Evolutionary conservation across 1,140 invertebrate genomes (phyloP).

Genomic region (Eulimnadia texana): DNA sequence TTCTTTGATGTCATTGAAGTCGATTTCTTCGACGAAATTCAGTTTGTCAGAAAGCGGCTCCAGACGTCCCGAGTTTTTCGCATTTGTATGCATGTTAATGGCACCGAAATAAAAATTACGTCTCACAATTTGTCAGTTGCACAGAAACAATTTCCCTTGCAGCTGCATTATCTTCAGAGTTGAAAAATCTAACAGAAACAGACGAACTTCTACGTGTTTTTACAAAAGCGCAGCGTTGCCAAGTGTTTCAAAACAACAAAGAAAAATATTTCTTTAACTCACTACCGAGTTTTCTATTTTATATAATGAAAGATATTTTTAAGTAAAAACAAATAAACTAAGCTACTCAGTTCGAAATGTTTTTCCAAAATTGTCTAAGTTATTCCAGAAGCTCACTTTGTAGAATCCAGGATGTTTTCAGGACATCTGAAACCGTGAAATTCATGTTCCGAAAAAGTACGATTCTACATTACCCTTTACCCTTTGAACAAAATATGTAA

Average conservation of each 20-base stretch:
- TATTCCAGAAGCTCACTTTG: no score
- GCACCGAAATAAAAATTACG: background rate
- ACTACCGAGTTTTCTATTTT: no score
- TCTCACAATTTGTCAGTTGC: background rate
- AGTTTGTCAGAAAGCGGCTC: background rate
- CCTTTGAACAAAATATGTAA: no score
- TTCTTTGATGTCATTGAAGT: background rate
- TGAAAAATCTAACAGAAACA: background rate
- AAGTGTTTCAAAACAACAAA: background rate
- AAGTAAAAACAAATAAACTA: no score
- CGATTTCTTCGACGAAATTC: background rate
- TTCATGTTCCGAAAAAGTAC: no score
- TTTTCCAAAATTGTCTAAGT: no score
- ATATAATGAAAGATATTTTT: no score
- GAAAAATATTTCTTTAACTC: no score
- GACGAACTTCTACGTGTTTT: background rate
- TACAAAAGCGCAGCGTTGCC: background rate
- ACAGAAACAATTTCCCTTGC: background rate
- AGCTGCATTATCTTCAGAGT: background rate
- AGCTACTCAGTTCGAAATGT: no score
- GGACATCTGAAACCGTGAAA: no score
- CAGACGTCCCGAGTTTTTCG: background rate
- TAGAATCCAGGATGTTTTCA: no score
- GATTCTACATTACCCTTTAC: no score
- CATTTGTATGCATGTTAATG: background rate